A percentile compares a stretch with the other conserved stretches of the same genome.
phyloP scores from a whole-genome alignment of 1,140 invertebrate genomes.

The Scaptomyza pallida region DNA sequence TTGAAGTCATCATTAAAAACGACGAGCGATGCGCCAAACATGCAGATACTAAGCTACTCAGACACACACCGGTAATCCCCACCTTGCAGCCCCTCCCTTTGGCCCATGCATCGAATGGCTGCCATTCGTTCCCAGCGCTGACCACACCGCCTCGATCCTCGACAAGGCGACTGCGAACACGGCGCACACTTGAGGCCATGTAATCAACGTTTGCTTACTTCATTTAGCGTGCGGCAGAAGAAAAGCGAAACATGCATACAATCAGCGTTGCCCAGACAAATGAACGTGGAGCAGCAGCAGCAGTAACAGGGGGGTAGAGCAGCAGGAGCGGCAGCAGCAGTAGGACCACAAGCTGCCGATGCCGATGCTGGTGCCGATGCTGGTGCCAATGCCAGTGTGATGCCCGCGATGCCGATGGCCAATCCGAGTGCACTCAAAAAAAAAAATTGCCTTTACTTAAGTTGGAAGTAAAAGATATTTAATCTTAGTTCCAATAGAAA shows the following conservation, averaged over 20 bases:
- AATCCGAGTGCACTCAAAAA: not conserved
- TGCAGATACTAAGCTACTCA: conserved; percentile 42
- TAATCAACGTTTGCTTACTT: conserved; percentile 83
- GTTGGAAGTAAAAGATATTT: no score
- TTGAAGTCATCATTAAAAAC: conserved; percentile 82
- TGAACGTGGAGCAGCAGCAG: conserved; percentile 28
- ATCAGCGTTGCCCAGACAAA: conserved; percentile 65
- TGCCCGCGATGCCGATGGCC: conserved; percentile 33
- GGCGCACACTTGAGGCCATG: conserved; percentile 81
- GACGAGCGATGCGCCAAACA: conserved; percentile 61
- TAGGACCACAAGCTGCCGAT: conserved; percentile 41
- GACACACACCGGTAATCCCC: not conserved
- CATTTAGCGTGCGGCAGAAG: conserved; percentile 81
- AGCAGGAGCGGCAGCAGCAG: not conserved
- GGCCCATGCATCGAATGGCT: not conserved
- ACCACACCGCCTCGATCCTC: conserved; percentile 30
- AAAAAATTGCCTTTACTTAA: not conserved
- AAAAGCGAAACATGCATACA: conserved; percentile 82
- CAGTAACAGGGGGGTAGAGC: not conserved
- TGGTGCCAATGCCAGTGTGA: conserved; percentile 25
- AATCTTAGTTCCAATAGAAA: no score
- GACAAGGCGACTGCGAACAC: conserved; percentile 43
- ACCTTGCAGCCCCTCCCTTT: not conserved
- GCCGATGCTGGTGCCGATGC: conserved; percentile 39
- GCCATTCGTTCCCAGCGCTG: not conserved